Evolutionary conservation across 1,140 invertebrate genomes (phyloP), one percentile per base, ranked within the genome.

Genomic region (Halesus radiatus): DNA sequence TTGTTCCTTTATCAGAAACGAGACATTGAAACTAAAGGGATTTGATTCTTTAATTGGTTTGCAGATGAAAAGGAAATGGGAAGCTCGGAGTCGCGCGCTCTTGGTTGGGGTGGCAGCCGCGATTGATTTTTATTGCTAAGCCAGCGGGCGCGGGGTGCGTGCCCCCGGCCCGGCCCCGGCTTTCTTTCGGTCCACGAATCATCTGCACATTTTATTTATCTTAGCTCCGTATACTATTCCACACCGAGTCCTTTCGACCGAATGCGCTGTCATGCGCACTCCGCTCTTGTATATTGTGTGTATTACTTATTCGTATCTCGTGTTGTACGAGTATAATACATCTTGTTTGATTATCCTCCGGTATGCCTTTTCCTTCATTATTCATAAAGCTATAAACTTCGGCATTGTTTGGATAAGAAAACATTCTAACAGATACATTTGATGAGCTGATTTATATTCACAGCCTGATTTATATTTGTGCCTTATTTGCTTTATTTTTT

Each of bases 51-150:
- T 45, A 13, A 45, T 45, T 45, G 37, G 37, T 45, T 10, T 45
- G 37, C 10, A 13, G 10, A 45, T 10, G 37, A 45, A 45, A 45
- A 13, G 1, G 37, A 45, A 45, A 45, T 45, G 37, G 10, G 7
- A 45, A 45, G 37, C 37, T 45, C 13, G 0, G 50, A n/a, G 78
- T 45, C 74, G 58, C 66, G 56, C 78, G 79, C 73, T 32, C 62
- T 50, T 53, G 68, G 75, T 54, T 32, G 58, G 68, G 78, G 54
- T 13, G 78, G 53, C 22, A 20, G 86, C 87, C 87, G 85, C 88
- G 89, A 90, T 90, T 90, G 89, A 90, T 90, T 90, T 90, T 90
- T 90, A 90, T 90, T 90, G 88, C 88, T 88, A 88, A 88, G 88
- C 88, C 88, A 87, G 87, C 88, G 8, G 64, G 23, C 23, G 62